Evolutionary conservation across 2,797 vertebrate species (phyloP), one percentile per base, ranked within the genome.

Genomic region (Sebastes reedi): DNA sequence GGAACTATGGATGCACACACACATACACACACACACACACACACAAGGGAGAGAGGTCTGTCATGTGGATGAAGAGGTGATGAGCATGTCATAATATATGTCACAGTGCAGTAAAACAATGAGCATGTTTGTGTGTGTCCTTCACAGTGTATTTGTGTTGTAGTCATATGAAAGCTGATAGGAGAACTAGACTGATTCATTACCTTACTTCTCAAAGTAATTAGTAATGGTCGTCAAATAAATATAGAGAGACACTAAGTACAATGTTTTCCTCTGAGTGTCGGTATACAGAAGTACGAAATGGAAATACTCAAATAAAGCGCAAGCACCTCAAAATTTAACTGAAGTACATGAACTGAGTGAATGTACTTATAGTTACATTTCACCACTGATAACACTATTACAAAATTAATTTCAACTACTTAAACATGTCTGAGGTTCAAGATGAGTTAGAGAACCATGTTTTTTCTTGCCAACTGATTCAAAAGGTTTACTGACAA

Each of bases 11-110:
- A 50, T 16, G 12, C 18, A 32, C 8, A 59, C 5, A 71, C 12
- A 39, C 36, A 13, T 0, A 36, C 34, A 36, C 34, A 36, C 5
- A 14, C 11, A 29, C 27, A 59, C 34, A 75, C 30, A 25, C 39
- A 42, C 67, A 67, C 39, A 64, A 36, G 66, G 6, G 36, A 58
- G 18, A 61, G 39, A 66, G 67, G 42, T 46, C 39, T 68, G 81
- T 82, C 86, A 89, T 88, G 89, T 85, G 76, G 78, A 78, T 74
- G 52, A 79, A 77, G 64, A 85, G 83, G 82, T 85, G 90, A 90
- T 85, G 81, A 90, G 89, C 82, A 87, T 92, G 91, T 83, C 88
- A 89, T 86, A 86, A 79, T 91, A 92, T 91, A 91, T 90, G 88
- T 92, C 86, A 89, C 80, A 27, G 73, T 79, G 73, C 30, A 46